Evolutionary conservation across 1,140 invertebrate genomes (phyloP).

Genomic region (Bombus picipes): DNA sequence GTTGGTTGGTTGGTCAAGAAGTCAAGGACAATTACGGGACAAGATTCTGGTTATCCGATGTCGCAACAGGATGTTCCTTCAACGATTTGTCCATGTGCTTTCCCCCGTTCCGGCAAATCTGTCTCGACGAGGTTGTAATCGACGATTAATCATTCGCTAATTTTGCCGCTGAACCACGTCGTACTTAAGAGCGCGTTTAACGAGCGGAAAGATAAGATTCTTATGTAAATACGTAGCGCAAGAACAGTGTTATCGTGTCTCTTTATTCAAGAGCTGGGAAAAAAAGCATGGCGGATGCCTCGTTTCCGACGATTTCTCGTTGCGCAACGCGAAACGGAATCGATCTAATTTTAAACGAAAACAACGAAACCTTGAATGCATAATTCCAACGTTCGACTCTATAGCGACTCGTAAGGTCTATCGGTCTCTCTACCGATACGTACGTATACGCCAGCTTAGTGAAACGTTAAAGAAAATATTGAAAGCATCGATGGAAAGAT

Average conservation of each 20-base stretch:
- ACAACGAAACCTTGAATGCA: constrained; percentile 17
- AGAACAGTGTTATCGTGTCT: constrained; percentile 48
- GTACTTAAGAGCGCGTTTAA: constrained; percentile 28
- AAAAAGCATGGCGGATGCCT: constrained; percentile 20
- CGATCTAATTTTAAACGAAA: constrained; percentile 22
- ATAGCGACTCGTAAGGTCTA: not conserved
- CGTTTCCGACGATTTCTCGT: constrained; percentile 16
- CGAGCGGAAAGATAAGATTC: constrained; percentile 58
- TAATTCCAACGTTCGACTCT: not conserved
- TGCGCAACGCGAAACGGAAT: constrained; percentile 39
- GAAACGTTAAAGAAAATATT: not conserved
- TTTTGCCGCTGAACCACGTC: constrained; percentile 47
- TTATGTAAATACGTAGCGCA: constrained; percentile 60
- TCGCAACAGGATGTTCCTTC: constrained; percentile 1
- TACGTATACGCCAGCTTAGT: not conserved
- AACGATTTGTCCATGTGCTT: not conserved
- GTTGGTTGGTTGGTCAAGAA: not conserved
- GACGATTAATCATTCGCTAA: constrained; percentile 59
- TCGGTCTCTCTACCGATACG: no score
- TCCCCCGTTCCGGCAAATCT: not conserved
- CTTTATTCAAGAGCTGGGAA: constrained; percentile 20
- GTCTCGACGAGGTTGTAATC: constrained; percentile 16
- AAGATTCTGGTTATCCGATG: constrained; percentile 13
- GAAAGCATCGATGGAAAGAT: not conserved
- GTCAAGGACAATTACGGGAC: constrained; percentile 44